phyloP scores from a whole-genome alignment of 2,113 vertebrate genomes.

The Cairina moschata region DNA sequence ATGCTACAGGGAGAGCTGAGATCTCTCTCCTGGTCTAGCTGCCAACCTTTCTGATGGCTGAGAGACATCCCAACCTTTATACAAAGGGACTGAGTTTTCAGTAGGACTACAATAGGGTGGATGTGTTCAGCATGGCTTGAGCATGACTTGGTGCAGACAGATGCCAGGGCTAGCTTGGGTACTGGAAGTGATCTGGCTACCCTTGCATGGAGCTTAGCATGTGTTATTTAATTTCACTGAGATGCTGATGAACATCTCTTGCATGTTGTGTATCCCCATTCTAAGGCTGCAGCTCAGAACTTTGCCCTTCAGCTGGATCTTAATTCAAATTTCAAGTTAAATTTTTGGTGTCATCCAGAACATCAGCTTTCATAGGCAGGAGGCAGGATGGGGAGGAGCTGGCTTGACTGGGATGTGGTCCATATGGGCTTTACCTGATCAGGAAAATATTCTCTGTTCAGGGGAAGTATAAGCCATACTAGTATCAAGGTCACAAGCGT shows the following conservation, averaged over 20 bases:
- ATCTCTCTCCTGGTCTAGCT: neutral
- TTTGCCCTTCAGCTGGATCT: neutral
- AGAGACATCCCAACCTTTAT: neutral
- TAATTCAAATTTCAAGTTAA: neutral
- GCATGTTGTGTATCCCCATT: neutral
- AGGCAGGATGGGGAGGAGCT: neutral
- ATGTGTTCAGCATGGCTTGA: neutral
- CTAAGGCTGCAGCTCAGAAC: neutral
- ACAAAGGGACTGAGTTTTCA: neutral
- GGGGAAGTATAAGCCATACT: rapidly evolving
- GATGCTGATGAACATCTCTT: neutral
- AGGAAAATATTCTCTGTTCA: neutral
- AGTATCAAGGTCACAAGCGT: neutral
- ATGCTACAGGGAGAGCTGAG: neutral
- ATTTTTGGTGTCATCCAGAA: neutral
- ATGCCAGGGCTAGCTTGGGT: neutral
- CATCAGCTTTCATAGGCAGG: neutral
- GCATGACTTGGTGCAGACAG: neutral
- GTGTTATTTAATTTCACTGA: neutral
- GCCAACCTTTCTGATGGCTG: neutral
- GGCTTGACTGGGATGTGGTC: neutral
- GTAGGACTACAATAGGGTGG: neutral
- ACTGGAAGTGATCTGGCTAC: neutral
- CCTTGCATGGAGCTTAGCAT: neutral
- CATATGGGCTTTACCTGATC: neutral